Base-by-base conservation (phyloP, 2,797 vertebrate species). In the Orestias chungarensis region DNA sequence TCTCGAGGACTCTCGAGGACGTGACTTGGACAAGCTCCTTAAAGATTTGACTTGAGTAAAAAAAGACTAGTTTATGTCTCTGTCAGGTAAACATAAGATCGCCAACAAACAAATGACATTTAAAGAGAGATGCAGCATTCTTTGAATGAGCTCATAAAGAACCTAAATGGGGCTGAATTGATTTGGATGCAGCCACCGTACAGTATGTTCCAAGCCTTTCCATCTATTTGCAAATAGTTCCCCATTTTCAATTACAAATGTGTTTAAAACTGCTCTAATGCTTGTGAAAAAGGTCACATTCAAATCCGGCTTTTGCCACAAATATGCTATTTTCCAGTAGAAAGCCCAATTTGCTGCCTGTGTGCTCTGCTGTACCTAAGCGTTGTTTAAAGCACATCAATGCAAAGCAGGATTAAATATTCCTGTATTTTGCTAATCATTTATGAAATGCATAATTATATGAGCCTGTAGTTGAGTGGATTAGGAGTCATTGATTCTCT, bases 341-440 rank as follows among this genome's bases (percentile, higher is more conserved):
- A 92, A 93, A 91, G 91, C 84, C 83, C 91, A 92, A 93, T 94
- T 93, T 91, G 93, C 92, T 93, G 91, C 92, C 88, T 84, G 83
- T 89, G 84, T 91, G 89, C 91, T 91, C 91, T 82, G 83, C 49
- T 89, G 87, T 82, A 92, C 91, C 90, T 88, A 84, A 90, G 88
- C 89, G 84, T 88, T 90, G 89, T 89, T 88, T 90, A 89, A 90
- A 88, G 88, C 92, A 93, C 88, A 92, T 92, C 86, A 90, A 88
- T 91, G 91, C 88, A 92, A 93, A 92, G 84, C 78, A 52, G 92
- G 90, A 93, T 93, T 94, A 93, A 92, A 93, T 93, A 94, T 94
- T 95, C 91, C 89, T 86, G 92, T 93, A 94, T 95, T 94, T 94
- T 92, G 85, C 91, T 93, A 93, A 94, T 94, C 91, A 95, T 95